Evolutionary conservation across 2,888 invertebrate species (phyloP).

Genomic region (Agrotis ipsilon): DNA sequence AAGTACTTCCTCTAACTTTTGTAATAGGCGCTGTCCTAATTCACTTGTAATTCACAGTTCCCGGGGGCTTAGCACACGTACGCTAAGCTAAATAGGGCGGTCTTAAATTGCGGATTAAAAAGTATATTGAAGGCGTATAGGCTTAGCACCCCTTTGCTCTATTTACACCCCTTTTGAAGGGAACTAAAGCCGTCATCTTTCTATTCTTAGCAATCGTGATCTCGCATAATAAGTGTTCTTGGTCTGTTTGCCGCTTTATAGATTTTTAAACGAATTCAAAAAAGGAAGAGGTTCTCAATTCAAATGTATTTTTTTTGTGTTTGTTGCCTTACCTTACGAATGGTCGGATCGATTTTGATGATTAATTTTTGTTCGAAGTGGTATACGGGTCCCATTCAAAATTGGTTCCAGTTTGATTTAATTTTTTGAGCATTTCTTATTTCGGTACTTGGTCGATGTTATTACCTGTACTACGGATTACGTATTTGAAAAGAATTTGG

Average conservation of each 20-base stretch:
- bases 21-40: neutral
- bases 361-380: too few species aligned
- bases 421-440: too few species aligned
- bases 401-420: too few species aligned
- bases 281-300: too few species aligned
- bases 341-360: too few species aligned
- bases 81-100: conserved; percentile 38
- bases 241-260: conserved; percentile 9
- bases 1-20: neutral
- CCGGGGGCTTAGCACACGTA: neutral
- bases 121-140: conserved; percentile 25
- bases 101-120: conserved; percentile 31
- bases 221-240: conserved; percentile 43
- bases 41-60: conserved; percentile 15
- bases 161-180: conserved; percentile 28
- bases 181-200: conserved; percentile 34
- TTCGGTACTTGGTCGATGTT: too few species aligned
- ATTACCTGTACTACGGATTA: too few species aligned
- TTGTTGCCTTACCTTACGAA: too few species aligned
- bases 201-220: conserved; percentile 43
- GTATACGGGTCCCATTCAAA: too few species aligned
- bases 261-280: too few species aligned
- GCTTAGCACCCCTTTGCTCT: conserved; percentile 29
- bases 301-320: too few species aligned
- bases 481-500: too few species aligned